Evolutionary conservation across 2,797 vertebrate species (phyloP).

Genomic region (Mus caroli): DNA sequence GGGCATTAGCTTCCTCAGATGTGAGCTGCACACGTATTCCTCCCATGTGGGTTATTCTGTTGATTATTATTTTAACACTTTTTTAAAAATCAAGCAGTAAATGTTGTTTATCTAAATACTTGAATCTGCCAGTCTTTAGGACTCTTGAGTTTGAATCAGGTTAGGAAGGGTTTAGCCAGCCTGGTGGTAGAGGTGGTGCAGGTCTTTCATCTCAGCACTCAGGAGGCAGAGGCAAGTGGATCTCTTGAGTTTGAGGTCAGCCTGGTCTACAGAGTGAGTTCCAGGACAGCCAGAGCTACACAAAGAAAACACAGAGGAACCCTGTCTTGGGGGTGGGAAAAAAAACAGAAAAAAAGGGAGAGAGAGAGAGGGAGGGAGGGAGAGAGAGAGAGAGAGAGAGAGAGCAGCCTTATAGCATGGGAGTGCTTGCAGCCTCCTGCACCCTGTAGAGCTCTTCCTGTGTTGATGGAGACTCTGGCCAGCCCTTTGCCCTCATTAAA

Average conservation of each 20-base stretch:
- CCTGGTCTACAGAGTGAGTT: neutral
- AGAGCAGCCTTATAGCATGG: neutral
- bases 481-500: neutral
- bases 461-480: neutral
- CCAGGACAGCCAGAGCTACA: neutral
- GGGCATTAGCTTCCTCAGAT: neutral
- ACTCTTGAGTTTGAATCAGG: neutral
- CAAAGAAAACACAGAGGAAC: neutral
- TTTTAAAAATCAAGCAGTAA: neutral
- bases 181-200: neutral
- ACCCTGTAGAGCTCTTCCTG: neutral
- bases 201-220: neutral
- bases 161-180: neutral
- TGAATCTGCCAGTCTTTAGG: neutral
- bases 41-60: neutral
- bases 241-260: neutral
- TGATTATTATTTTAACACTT: constrained; percentile 30
- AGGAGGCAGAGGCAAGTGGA: neutral
- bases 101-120: neutral
- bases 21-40: neutral
- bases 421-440: neutral
- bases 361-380: neutral
- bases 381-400: neutral
- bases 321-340: too few species aligned
- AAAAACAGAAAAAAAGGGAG: neutral